These are phyloP conservation scores for Dendrocincla fuliginosa DNA, from an alignment of 2,797 vertebrate species.

Conservation along the genomic window DNA sequence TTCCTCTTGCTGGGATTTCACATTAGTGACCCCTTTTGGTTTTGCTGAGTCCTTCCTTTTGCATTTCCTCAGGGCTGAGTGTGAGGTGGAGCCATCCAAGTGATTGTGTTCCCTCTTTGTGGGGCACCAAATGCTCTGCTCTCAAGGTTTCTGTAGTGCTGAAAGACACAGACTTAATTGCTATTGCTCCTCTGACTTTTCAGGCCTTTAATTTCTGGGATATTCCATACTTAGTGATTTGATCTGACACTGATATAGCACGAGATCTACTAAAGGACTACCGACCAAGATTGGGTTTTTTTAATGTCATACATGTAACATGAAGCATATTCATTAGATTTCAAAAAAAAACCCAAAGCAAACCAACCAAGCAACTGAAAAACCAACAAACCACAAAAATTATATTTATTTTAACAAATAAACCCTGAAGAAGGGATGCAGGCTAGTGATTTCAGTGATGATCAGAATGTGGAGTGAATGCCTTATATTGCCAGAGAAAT, in stretches of 20 bases:
- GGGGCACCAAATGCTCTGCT: neutral
- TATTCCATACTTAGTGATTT: neutral
- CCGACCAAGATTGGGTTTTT: neutral
- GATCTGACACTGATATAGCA: neutral
- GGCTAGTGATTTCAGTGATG: neutral
- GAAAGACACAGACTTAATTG: neutral
- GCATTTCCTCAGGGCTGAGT: neutral
- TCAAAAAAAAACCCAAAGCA: neutral
- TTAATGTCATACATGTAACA: neutral
- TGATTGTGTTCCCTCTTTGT: neutral
- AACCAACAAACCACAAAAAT: neutral
- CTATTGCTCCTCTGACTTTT: neutral
- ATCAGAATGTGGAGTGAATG: neutral
- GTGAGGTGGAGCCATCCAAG: neutral
- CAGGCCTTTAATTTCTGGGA: neutral
- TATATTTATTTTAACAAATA: neutral
- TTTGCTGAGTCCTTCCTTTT: neutral
- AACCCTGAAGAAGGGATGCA: neutral
- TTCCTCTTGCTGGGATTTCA: neutral
- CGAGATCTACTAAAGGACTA: neutral
- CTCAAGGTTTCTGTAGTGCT: neutral
- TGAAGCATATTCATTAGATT: neutral
- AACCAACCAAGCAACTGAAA: neutral
- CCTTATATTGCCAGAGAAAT: neutral
- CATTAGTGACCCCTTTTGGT: neutral